These are phyloP conservation scores for Alfaro cultratus DNA, from an alignment of 2,797 vertebrate species.

Conservation along the genomic window DNA sequence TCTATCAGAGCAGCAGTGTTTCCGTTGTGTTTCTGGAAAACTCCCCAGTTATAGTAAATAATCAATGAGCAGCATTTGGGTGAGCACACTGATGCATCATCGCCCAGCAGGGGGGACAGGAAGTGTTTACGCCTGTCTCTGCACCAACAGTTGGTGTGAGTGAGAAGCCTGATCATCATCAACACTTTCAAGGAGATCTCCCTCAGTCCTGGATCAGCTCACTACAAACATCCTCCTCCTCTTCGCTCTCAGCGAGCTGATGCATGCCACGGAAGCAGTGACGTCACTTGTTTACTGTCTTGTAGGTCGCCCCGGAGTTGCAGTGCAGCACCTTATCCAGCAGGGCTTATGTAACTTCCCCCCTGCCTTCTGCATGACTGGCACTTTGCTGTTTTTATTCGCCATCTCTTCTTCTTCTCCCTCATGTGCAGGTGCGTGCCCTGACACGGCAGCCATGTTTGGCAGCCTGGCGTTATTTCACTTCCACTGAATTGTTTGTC, in stretches of 20 bases:
- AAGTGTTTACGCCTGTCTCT: constrained; percentile 46
- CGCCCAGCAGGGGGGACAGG: constrained; percentile 31
- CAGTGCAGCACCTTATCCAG: constrained; percentile 69
- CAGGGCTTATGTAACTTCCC: constrained; percentile 75
- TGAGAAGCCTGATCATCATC: constrained; percentile 43
- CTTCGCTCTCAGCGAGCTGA: constrained; percentile 43
- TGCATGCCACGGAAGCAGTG: constrained; percentile 74
- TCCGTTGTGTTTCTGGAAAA: neutral
- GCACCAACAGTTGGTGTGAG: constrained; percentile 30
- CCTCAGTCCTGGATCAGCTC: constrained; percentile 37
- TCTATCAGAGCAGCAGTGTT: neutral
- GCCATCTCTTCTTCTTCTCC: constrained; percentile 4
- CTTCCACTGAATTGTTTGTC: constrained; percentile 11
- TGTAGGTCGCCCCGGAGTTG: constrained; percentile 63
- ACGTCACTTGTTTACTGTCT: constrained; percentile 83
- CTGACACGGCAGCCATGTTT: constrained; percentile 1
- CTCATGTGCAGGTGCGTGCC: constrained; percentile 16
- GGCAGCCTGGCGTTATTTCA: constrained; percentile 9
- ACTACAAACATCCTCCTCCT: constrained; percentile 20
- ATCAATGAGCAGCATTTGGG: constrained; percentile 15
- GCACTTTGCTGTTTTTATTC: constrained; percentile 28
- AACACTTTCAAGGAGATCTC: constrained; percentile 40
- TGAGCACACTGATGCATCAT: constrained; percentile 25
- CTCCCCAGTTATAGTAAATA: constrained; percentile 1
- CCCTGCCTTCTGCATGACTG: constrained; percentile 44